These are phyloP conservation scores for Caenorhabditis afra DNA, from an alignment of 2,888 invertebrate genomes.

Conservation along the genomic window DNA sequence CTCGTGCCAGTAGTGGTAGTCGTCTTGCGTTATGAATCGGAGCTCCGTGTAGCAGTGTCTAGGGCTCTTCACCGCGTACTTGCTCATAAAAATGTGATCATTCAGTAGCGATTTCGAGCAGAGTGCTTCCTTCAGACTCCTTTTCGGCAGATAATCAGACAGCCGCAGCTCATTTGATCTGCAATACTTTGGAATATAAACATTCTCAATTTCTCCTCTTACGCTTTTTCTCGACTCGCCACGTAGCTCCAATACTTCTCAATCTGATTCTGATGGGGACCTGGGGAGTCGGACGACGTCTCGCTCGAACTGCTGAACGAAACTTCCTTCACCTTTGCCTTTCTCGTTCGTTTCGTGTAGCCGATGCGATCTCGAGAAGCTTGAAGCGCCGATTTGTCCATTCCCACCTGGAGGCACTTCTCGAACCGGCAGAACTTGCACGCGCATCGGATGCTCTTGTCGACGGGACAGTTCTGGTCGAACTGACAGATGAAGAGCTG, in stretches of 20 bases:
- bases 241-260: constrained; percentile 50
- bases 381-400: constrained; percentile 76
- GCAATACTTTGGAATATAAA: background rate
- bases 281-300: constrained; percentile 24
- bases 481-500: constrained; percentile 77
- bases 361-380: constrained; percentile 80
- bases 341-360: constrained; percentile 78
- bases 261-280: constrained; percentile 17
- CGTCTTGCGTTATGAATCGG: constrained; percentile 71
- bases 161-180: constrained; percentile 51
- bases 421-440: constrained; percentile 78
- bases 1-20: constrained; percentile 79
- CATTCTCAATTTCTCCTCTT: background rate
- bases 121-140: constrained; percentile 47
- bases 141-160: constrained; percentile 34
- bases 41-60: constrained; percentile 56
- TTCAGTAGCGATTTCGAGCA: constrained; percentile 51
- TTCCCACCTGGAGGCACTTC: constrained; percentile 71
- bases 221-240: constrained; percentile 38
- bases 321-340: constrained; percentile 49
- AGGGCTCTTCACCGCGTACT: constrained; percentile 32
- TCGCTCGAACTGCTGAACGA: constrained; percentile 28
- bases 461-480: constrained; percentile 72
- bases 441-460: constrained; percentile 78
- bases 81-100: constrained; percentile 52